Conservation (phyloP, 2,113 vertebrate genomes). For the Butorides virescens region DNA sequence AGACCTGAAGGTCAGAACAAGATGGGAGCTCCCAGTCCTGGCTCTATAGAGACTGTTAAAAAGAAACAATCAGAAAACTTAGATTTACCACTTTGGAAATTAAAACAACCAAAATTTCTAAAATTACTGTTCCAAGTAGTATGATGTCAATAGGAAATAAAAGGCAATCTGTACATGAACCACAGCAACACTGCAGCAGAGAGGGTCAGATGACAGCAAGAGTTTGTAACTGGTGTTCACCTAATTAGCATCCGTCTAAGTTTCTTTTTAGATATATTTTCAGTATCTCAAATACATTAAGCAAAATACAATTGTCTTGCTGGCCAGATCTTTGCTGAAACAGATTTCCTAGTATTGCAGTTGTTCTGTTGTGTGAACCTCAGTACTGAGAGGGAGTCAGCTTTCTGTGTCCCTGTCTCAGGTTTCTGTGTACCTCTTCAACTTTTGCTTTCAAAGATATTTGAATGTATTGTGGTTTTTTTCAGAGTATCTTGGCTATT, state of each 20-base stretch:
- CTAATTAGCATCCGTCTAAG: background rate
- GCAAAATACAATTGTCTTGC: background rate
- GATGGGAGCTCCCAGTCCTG: conserved; percentile 14
- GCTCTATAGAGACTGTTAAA: background rate
- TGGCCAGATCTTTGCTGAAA: conserved; percentile 34
- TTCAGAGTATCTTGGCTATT: background rate
- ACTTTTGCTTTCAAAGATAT: background rate
- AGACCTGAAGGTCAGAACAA: conserved; percentile 42
- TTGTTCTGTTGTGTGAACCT: conserved; percentile 8
- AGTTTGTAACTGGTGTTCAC: background rate
- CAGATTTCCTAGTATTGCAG: background rate
- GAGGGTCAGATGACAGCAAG: background rate
- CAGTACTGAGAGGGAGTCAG: background rate
- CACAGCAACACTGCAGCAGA: background rate
- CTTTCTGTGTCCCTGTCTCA: background rate
- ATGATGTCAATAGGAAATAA: background rate
- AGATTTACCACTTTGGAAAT: background rate
- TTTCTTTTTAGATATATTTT: background rate
- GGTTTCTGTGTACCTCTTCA: background rate
- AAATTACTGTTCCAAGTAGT: background rate
- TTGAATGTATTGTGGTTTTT: background rate
- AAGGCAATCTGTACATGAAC: background rate
- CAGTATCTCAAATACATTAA: background rate
- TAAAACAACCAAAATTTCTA: background rate
- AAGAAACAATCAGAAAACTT: background rate